A percentile compares a stretch with the other conserved stretches of the same genome.
Evolutionary conservation across 1,140 invertebrate genomes (phyloP).

Genomic region (Heliconius hewitsoni): DNA sequence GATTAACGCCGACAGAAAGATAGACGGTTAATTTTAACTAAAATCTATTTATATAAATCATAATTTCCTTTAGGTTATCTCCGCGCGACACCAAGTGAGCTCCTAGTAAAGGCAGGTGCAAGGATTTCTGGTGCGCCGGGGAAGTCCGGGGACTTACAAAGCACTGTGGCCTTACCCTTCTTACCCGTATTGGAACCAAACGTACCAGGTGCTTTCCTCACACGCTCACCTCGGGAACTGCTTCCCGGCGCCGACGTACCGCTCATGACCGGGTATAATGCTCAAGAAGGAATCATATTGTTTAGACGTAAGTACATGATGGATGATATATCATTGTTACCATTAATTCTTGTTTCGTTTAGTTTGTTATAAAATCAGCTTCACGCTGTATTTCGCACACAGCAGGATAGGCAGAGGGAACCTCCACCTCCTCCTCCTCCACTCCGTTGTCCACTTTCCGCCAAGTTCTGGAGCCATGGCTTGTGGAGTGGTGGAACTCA

Average conservation of each 20-base stretch:
- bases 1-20: too few species aligned
- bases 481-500: too few species aligned
- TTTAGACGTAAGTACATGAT: slow-evolving; percentile 71
- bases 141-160: slow-evolving; percentile 75
- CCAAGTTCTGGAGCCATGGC: too few species aligned
- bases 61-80: slow-evolving; percentile 62
- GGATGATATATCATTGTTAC: background rate
- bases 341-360: too few species aligned
- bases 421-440: too few species aligned
- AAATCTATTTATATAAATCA: background rate
- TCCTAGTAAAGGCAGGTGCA: slow-evolving; percentile 74
- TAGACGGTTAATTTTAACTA: too few species aligned
- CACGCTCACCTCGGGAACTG: slow-evolving; percentile 77
- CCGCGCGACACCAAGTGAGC: slow-evolving; percentile 72
- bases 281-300: slow-evolving; percentile 82
- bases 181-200: slow-evolving; percentile 76
- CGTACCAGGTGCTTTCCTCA: slow-evolving; percentile 78
- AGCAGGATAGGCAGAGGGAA: too few species aligned
- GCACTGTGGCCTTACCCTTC: slow-evolving; percentile 80
- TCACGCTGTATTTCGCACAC: too few species aligned
- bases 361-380: too few species aligned
- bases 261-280: slow-evolving; percentile 82
- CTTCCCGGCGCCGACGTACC: slow-evolving; percentile 79
- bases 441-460: too few species aligned
- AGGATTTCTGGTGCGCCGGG: slow-evolving; percentile 67